These are phyloP conservation scores for Brachionus calyciflorus DNA, from an alignment of 1,140 invertebrate genomes.

Conservation along the genomic window DNA sequence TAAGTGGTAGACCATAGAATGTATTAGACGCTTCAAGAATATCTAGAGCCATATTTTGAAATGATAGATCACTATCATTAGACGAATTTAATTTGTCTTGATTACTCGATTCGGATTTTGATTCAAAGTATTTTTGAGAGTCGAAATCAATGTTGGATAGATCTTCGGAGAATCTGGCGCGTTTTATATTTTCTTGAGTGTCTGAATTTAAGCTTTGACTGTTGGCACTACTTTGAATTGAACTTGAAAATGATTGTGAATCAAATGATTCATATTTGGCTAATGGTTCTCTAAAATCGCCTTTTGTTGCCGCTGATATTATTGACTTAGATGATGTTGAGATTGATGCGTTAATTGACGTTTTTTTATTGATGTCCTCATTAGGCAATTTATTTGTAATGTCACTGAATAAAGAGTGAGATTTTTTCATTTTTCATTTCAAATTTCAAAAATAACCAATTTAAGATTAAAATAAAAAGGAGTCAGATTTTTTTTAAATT, in stretches of 20 bases:
- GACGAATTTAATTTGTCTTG: constrained; percentile 16
- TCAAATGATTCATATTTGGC: background rate
- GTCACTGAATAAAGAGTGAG: constrained; percentile 7
- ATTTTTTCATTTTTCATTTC: constrained; percentile 15
- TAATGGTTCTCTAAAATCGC: background rate
- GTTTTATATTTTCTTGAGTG: constrained; percentile 5
- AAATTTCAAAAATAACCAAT: background rate
- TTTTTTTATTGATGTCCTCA: background rate
- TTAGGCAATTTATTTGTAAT: background rate
- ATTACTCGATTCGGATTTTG: background rate
- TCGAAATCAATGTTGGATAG: background rate
- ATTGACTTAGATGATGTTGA: background rate
- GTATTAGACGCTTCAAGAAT: background rate
- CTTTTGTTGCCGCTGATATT: background rate
- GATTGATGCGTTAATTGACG: background rate
- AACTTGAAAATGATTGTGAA: background rate
- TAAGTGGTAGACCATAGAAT: constrained; percentile 72
- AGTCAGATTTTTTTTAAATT: background rate
- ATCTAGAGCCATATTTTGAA: constrained; percentile 2
- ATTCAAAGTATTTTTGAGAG: background rate
- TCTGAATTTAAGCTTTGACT: background rate
- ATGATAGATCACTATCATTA: constrained; percentile 4
- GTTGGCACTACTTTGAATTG: background rate
- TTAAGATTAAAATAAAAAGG: background rate
- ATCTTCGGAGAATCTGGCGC: background rate